A percentile compares a stretch with the other conserved stretches of the same genome.
Evolutionary conservation across 2,797 vertebrate genomes (phyloP).

Genomic region (Hephaestus fuliginosus): DNA sequence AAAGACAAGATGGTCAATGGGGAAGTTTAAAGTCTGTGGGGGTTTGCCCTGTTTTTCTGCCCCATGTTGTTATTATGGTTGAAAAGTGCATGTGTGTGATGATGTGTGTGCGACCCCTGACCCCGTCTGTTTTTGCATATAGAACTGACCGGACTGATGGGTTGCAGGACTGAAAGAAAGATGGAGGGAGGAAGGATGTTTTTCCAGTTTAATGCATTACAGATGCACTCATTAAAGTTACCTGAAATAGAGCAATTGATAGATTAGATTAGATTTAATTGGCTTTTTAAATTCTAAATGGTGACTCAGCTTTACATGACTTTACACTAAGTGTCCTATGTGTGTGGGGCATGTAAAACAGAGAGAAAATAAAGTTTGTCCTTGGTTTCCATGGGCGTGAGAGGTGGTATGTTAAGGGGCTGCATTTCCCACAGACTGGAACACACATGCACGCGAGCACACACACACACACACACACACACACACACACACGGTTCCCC

Average conservation of each 20-base stretch:
- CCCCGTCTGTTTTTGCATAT: constrained; percentile 45
- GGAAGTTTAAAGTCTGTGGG: constrained; percentile 24
- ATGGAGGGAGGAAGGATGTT: constrained; percentile 13
- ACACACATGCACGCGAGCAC: constrained; percentile 23
- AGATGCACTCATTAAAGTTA: constrained; percentile 42
- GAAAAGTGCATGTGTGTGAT: constrained; percentile 38
- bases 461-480: constrained; percentile 7
- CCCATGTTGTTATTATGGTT: constrained; percentile 28
- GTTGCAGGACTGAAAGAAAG: constrained; percentile 18
- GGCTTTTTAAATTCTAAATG: background rate
- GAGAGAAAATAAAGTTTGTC: constrained; percentile 55
- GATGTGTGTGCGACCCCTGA: constrained; percentile 47
- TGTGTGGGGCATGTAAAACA: constrained; percentile 27
- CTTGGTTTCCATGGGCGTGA: constrained; percentile 60
- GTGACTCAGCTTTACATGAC: background rate
- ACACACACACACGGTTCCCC: background rate
- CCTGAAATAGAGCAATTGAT: background rate
- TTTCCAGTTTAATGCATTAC: constrained; percentile 42
- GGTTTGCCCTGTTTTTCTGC: constrained; percentile 22
- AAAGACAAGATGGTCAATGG: constrained; percentile 30
- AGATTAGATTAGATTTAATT: background rate
- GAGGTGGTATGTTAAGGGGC: constrained; percentile 54
- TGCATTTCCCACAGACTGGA: constrained; percentile 47
- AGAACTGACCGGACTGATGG: constrained; percentile 41
- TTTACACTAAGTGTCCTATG: constrained; percentile 22